A percentile compares a stretch with the other conserved stretches of the same genome.
Evolutionary conservation across 2,888 invertebrate genomes (phyloP).

Genomic region (Adelognathus sp.): DNA sequence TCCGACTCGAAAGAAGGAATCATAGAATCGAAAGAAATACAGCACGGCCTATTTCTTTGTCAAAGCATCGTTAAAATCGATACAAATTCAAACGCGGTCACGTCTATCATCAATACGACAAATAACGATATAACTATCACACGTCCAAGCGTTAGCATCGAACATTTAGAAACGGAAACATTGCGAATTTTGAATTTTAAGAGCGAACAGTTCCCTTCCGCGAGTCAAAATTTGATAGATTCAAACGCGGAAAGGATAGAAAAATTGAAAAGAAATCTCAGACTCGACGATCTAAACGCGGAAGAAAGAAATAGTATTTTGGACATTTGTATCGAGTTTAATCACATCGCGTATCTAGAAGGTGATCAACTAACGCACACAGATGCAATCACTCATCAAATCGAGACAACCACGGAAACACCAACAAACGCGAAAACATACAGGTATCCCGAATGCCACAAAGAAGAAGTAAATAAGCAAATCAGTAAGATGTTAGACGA

Average conservation of each 20-base stretch:
- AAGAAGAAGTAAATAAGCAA: slow-evolving; percentile 48
- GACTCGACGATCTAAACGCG: slow-evolving; percentile 52
- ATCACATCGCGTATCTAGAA: slow-evolving; percentile 24
- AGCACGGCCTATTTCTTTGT: slow-evolving; percentile 55
- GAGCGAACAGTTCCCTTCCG: not conserved
- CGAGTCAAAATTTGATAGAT: not conserved
- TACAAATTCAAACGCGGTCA: slow-evolving; percentile 25
- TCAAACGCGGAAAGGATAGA: slow-evolving; percentile 37
- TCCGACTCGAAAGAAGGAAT: slow-evolving; percentile 53
- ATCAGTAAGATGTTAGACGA: slow-evolving; percentile 62
- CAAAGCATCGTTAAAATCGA: slow-evolving; percentile 51
- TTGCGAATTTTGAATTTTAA: slow-evolving; percentile 13
- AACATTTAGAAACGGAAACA: not conserved
- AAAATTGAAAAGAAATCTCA: slow-evolving; percentile 47
- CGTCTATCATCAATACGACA: slow-evolving; percentile 16
- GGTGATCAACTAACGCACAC: slow-evolving; percentile 25
- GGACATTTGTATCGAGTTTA: slow-evolving; percentile 41
- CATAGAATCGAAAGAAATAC: slow-evolving; percentile 44
- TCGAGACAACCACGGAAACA: slow-evolving; percentile 20
- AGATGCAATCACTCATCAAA: slow-evolving; percentile 28
- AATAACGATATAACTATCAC: not conserved
- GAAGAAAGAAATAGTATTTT: slow-evolving; percentile 17
- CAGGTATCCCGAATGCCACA: slow-evolving; percentile 36
- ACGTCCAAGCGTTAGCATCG: slow-evolving; percentile 4
- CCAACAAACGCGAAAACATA: slow-evolving; percentile 53